A percentile compares a stretch with the other conserved stretches of the same genome.
Evolutionary conservation across 2,888 invertebrate species (phyloP).

Genomic region (Chirona hameri): DNA sequence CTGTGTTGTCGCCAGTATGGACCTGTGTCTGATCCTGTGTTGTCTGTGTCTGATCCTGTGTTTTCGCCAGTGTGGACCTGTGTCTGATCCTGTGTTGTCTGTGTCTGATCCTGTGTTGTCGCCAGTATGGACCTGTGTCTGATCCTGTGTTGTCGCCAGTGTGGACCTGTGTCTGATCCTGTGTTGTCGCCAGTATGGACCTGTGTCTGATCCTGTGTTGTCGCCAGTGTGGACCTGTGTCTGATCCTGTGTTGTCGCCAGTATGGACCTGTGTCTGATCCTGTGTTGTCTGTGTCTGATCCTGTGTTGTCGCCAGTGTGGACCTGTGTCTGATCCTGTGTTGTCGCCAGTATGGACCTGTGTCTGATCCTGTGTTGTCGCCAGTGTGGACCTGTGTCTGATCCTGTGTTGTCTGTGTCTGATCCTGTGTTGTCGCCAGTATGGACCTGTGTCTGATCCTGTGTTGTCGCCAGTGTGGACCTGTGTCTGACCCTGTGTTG

Average conservation of each 20-base stretch:
- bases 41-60: too few species aligned
- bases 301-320: neutral
- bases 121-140: slow-evolving; percentile 61
- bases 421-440: too few species aligned
- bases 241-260: too few species aligned
- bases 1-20: slow-evolving; percentile 53
- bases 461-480: slow-evolving; percentile 55
- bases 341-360: slow-evolving; percentile 60
- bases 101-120: slow-evolving; percentile 29
- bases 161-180: too few species aligned
- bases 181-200: neutral
- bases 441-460: slow-evolving; percentile 23
- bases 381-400: too few species aligned
- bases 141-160: too few species aligned
- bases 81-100: too few species aligned
- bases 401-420: too few species aligned
- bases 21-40: slow-evolving; percentile 51
- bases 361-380: too few species aligned
- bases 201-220: slow-evolving; percentile 27
- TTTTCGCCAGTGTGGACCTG: neutral
- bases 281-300: too few species aligned
- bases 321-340: slow-evolving; percentile 26
- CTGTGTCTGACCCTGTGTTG: slow-evolving; percentile 49
- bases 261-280: too few species aligned
- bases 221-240: slow-evolving; percentile 64